These are phyloP conservation scores for Pachydiplax longipennis DNA, from an alignment of 2,888 invertebrate genomes.

Conservation along the genomic window DNA sequence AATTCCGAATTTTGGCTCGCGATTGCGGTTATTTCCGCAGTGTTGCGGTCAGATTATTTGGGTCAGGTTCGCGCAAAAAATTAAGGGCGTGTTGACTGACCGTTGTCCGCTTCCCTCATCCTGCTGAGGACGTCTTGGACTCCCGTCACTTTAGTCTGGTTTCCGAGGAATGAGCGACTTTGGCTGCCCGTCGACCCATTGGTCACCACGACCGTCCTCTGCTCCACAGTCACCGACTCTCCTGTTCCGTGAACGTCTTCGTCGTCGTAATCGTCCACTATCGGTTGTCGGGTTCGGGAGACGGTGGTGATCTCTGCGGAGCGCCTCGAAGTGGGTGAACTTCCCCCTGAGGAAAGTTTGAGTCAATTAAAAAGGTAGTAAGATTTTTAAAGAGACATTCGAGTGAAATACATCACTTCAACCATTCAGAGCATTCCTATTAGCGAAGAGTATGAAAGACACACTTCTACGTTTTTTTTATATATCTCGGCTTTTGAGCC, in stretches of 20 bases:
- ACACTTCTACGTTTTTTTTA: too few species aligned
- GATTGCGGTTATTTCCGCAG: too few species aligned
- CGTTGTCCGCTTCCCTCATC: conserved; percentile 79
- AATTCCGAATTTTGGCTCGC: too few species aligned
- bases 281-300: neutral
- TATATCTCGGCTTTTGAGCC: too few species aligned
- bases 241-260: neutral
- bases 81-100: conserved; percentile 56
- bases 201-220: conserved; percentile 12
- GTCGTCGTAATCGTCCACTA: neutral
- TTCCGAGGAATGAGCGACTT: conserved; percentile 75
- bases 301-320: neutral
- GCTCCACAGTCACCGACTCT: neutral
- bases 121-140: conserved; percentile 78
- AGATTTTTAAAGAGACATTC: too few species aligned
- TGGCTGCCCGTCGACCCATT: neutral
- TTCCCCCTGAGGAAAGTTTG: neutral
- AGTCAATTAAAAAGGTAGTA: too few species aligned
- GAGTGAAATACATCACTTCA: too few species aligned
- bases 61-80: neutral
- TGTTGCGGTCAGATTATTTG: neutral
- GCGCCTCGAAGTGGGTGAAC: neutral
- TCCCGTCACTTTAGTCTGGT: conserved; percentile 73
- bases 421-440: too few species aligned
- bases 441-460: too few species aligned